These are phyloP conservation scores for Epizoanthus scotinus DNA, from an alignment of 92 coral and sea anemone genomes.

Conservation along the genomic window DNA sequence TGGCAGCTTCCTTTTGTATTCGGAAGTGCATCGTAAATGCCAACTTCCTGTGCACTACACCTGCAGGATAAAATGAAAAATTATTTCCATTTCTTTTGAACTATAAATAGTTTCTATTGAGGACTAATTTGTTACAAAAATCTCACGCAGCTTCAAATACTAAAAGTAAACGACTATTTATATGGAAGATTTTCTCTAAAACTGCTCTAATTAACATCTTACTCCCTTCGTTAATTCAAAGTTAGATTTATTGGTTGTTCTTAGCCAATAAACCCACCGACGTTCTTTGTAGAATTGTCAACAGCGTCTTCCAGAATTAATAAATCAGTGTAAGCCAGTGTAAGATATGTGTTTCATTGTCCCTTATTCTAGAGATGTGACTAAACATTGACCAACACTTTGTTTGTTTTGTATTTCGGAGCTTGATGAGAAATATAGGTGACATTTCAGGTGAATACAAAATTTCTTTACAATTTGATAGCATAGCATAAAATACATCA, in stretches of 20 bases:
- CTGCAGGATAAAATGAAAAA: slow-evolving; percentile 33
- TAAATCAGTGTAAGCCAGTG: slow-evolving; percentile 50
- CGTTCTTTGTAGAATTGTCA: slow-evolving; percentile 59
- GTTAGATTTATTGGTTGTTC: slow-evolving; percentile 34
- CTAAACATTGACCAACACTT: slow-evolving; percentile 77
- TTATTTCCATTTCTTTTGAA: slow-evolving; percentile 13
- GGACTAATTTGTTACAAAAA: slow-evolving; percentile 22
- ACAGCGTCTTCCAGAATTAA: slow-evolving; percentile 63
- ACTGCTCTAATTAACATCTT: slow-evolving; percentile 36
- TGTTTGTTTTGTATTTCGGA: slow-evolving; percentile 62
- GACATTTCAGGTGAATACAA: slow-evolving; percentile 37
- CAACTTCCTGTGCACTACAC: slow-evolving; percentile 37
- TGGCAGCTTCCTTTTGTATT: slow-evolving; percentile 47
- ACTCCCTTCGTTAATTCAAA: slow-evolving; percentile 15
- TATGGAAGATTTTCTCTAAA: slow-evolving; percentile 35
- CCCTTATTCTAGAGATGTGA: slow-evolving; percentile 53
- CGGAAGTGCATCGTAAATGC: slow-evolving; percentile 35
- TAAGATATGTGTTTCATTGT: slow-evolving; percentile 60
- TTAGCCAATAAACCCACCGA: slow-evolving; percentile 30
- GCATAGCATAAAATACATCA: background rate
- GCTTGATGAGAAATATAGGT: slow-evolving; percentile 44
- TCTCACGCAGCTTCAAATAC: slow-evolving; percentile 34
- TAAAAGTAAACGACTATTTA: slow-evolving; percentile 22
- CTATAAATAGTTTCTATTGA: slow-evolving; percentile 40
- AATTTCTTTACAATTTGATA: slow-evolving; percentile 32